phyloP scores from a whole-genome alignment of 1,140 invertebrate genomes.

The Aleiodes sp. region DNA sequence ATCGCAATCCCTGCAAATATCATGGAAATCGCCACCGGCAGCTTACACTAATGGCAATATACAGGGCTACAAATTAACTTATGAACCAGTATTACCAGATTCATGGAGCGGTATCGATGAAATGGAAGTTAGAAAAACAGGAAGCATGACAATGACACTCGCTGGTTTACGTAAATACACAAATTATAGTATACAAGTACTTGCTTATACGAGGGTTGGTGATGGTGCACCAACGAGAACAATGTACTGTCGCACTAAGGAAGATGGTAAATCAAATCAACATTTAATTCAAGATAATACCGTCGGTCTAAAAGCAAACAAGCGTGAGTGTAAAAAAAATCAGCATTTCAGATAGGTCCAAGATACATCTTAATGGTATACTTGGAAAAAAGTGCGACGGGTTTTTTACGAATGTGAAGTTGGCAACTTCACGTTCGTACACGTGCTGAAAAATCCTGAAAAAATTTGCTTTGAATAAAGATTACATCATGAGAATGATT shows the following conservation, averaged over 20 bases:
- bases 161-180: constrained; percentile 79
- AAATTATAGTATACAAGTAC: constrained; percentile 87
- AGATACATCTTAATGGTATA: too few species aligned
- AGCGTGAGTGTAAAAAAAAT: too few species aligned
- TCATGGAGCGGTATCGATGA: constrained; percentile 69
- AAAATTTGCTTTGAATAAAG: too few species aligned
- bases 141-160: constrained; percentile 73
- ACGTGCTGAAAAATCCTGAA: too few species aligned
- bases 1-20: constrained; percentile 81
- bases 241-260: constrained; percentile 81
- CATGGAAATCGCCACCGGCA: constrained; percentile 84
- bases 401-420: too few species aligned
- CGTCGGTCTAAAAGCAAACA: too few species aligned
- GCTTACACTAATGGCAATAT: constrained; percentile 82
- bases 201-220: constrained; percentile 84
- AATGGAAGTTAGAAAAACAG: constrained; percentile 75
- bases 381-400: too few species aligned
- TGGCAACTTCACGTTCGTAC: too few species aligned
- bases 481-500: too few species aligned
- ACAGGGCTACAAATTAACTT: constrained; percentile 83
- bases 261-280: constrained; percentile 75
- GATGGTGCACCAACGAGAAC: constrained; percentile 78
- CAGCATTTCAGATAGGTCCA: too few species aligned
- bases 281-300: constrained; percentile 28
- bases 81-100: constrained; percentile 74